Percentiles rank a stretch among this genome's conserved stretches.
Evolutionary conservation across 2,797 vertebrate species (phyloP).

Genomic region (Pseudochaenichthys georgianus): DNA sequence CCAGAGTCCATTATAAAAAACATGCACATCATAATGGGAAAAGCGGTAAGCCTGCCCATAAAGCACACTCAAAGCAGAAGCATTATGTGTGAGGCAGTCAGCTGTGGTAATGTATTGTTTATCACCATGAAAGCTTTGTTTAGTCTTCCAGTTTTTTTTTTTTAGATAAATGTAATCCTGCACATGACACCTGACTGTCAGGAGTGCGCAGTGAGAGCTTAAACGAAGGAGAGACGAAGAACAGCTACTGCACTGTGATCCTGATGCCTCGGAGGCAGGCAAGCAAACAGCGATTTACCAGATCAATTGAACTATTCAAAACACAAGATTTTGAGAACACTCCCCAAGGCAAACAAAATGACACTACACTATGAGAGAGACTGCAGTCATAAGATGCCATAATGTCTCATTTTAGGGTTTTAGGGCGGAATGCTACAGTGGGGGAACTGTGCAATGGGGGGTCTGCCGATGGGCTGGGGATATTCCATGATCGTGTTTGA

Average conservation of each 20-base stretch:
- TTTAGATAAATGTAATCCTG: conserved; percentile 10
- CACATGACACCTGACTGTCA: conserved; percentile 58
- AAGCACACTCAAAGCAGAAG: conserved; percentile 67
- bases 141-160: conserved; percentile 16
- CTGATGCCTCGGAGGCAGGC: conserved; percentile 49
- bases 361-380: conserved; percentile 27
- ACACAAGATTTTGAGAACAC: conserved; percentile 33
- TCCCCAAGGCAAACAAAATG: conserved; percentile 47
- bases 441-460: not conserved
- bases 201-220: conserved; percentile 11
- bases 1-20: conserved; percentile 64
- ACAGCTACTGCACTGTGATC: conserved; percentile 56
- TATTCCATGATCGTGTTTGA: conserved; percentile 7
- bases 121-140: conserved; percentile 12
- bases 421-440: conserved; percentile 30
- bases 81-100: conserved; percentile 79
- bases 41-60: conserved; percentile 56
- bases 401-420: conserved; percentile 47
- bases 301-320: conserved; percentile 66
- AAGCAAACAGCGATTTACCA: conserved; percentile 37
- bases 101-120: not conserved
- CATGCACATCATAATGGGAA: conserved; percentile 50
- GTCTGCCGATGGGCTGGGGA: not conserved
- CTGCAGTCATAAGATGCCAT: conserved; percentile 61
- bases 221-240: conserved; percentile 23